These are phyloP conservation scores for Drosophila bocqueti DNA, from an alignment of 1,140 invertebrate species.

Conservation along the genomic window DNA sequence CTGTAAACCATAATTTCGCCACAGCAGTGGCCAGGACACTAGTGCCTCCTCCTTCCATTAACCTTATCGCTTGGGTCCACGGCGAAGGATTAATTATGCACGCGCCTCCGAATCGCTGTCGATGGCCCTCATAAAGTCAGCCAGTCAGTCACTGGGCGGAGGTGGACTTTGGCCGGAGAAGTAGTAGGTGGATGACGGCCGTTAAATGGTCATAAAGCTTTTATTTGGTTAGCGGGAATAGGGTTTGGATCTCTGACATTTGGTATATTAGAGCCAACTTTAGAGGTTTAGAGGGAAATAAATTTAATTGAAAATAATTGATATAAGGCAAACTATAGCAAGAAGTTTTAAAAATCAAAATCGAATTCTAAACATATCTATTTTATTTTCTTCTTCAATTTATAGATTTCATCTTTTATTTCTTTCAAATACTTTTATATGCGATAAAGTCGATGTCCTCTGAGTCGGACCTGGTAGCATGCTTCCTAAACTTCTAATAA, in stretches of 20 bases:
- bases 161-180: constrained; percentile 37
- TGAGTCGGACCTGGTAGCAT: constrained; percentile 1
- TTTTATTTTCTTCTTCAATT: neutral
- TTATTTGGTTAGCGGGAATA: constrained; percentile 1
- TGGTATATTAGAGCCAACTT: neutral
- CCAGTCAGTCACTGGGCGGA: constrained; percentile 8
- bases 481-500: constrained; percentile 50
- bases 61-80: constrained; percentile 18
- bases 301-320: neutral
- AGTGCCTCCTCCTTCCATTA: constrained; percentile 7
- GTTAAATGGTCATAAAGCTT: constrained; percentile 14
- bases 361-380: too few relatives aligned
- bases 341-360: too few relatives aligned
- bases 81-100: constrained; percentile 53
- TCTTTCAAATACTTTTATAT: neutral
- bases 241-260: constrained; percentile 2
- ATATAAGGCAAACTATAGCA: neutral
- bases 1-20: constrained; percentile 72
- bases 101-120: constrained; percentile 54
- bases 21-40: constrained; percentile 45
- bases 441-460: neutral
- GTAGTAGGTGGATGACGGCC: neutral
- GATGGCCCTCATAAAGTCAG: constrained; percentile 57
- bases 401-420: neutral
- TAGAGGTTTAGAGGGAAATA: neutral